Evolutionary conservation across 2,113 vertebrate genomes (phyloP), one percentile per base, ranked within the genome.

Genomic region (Leptobrachium leishanense): DNA sequence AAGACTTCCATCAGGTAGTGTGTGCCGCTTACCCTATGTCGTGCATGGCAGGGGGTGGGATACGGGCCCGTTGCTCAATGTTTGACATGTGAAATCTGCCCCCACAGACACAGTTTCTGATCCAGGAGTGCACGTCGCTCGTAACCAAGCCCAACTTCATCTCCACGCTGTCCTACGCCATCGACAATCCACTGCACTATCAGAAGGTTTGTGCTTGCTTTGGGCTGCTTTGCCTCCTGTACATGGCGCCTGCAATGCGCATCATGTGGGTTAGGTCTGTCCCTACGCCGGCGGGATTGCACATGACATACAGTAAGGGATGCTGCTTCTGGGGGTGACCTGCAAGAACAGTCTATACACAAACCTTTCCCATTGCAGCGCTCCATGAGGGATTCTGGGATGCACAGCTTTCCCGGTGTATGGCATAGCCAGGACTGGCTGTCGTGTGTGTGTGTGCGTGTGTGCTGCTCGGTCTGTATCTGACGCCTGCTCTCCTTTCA

Each of bases 61-160:
- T 54, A 8, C 11, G 13, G 55, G 13, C n/a, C 2, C 31, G 8
- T 31, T 46, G 20, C 41, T 12, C 68, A 2, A 2, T 53, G 69
- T 59, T 7, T 10, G 55, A 59, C 10, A 39, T 9, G 2, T 39
- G n/a, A 5, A 2, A 67, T 68, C 67, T 88, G 76, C 82, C 75
- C 72, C 82, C 77, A 66, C 92, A 99, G 97, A 99, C 97, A 90
- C 98, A 99, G 82, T 99, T 99, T 99, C 92, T 99, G 95, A 99
- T 99, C 91, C 98, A 99, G 92, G 97, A 99, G 97, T 99, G 97
- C 91, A 94, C 95, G 65, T 96, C 94, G 73, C 93, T 99, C 90
- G 99, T 99, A 85, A 98, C 97, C 66, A 99, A 99, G 92, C 98
- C 98, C 89, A 99, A 98, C 87, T 99, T 99, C 93, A 98, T 99